Conservation (phyloP, 1,140 invertebrate species). For the Oreohelix idahoensis region DNA sequence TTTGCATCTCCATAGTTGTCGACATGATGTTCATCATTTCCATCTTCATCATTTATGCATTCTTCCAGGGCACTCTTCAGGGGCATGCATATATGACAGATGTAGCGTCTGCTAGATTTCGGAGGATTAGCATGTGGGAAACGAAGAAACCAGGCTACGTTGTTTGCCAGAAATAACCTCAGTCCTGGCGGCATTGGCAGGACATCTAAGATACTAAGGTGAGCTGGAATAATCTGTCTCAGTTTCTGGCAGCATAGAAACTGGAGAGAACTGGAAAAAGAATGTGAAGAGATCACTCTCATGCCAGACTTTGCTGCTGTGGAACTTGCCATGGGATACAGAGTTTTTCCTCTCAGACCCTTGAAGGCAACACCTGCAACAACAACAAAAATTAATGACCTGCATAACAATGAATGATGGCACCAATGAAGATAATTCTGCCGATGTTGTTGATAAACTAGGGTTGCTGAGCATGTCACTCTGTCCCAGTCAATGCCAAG, state of each 20-base stretch:
- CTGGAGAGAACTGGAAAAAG: slow-evolving; percentile 77
- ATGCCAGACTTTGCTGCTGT: slow-evolving; percentile 84
- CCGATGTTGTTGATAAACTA: no score
- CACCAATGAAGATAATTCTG: no score
- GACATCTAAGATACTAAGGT: slow-evolving; percentile 66
- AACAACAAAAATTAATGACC: no score
- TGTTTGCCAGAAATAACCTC: slow-evolving; percentile 68
- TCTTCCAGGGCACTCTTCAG: slow-evolving; percentile 29
- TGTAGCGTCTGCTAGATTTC: background rate
- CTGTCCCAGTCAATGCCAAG: no score
- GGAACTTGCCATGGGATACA: slow-evolving; percentile 85
- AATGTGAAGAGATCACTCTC: slow-evolving; percentile 79
- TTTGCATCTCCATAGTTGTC: background rate
- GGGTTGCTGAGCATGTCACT: no score
- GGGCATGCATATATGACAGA: slow-evolving; percentile 30
- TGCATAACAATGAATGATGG: no score
- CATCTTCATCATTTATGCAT: slow-evolving; percentile 23
- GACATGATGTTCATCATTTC: background rate
- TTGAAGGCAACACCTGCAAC: slow-evolving; percentile 81
- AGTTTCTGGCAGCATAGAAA: slow-evolving; percentile 72
- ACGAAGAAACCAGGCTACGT: slow-evolving; percentile 71
- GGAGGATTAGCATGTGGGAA: slow-evolving; percentile 37
- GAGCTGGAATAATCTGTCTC: slow-evolving; percentile 62
- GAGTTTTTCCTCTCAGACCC: slow-evolving; percentile 77
- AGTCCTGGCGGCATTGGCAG: slow-evolving; percentile 71